A percentile compares a stretch with the other conserved stretches of the same genome.
Evolutionary conservation across 2,113 vertebrate genomes (phyloP).

Genomic region (Halichoeres trimaculatus): DNA sequence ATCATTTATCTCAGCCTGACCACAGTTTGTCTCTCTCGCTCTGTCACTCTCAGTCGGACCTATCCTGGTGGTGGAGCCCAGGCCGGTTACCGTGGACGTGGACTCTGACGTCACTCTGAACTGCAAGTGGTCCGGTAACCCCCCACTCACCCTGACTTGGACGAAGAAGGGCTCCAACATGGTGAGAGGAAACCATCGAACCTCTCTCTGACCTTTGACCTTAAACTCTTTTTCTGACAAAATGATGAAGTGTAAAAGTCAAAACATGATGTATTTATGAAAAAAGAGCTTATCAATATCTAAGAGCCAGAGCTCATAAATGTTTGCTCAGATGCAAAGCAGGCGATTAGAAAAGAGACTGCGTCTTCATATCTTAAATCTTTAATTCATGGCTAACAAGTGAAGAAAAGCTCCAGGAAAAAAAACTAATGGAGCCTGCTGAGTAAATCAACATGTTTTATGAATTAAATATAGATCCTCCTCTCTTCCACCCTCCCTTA

Average conservation of each 20-base stretch:
- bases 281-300: conserved; percentile 17
- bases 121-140: conserved; percentile 95
- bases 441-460: conserved; percentile 80
- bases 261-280: not conserved
- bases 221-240: not conserved
- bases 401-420: conserved; percentile 68
- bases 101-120: conserved; percentile 93
- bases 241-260: not conserved
- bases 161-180: conserved; percentile 97
- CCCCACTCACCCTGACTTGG: conserved; percentile 96
- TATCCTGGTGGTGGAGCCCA: conserved; percentile 92
- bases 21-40: not conserved
- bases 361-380: conserved; percentile 59
- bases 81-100: conserved; percentile 90
- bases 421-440: conserved; percentile 67
- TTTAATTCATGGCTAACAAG: conserved; percentile 75
- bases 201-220: not conserved
- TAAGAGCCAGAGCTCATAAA: conserved; percentile 49
- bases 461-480: conserved; percentile 75
- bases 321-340: conserved; percentile 66
- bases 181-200: conserved; percentile 77
- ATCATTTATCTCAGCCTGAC: not conserved
- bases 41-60: conserved; percentile 87
- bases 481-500: conserved; percentile 29
- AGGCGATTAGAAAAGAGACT: conserved; percentile 40